These are phyloP conservation scores for Sternotherus odoratus DNA, from an alignment of 2,797 vertebrate genomes.

Conservation along the genomic window DNA sequence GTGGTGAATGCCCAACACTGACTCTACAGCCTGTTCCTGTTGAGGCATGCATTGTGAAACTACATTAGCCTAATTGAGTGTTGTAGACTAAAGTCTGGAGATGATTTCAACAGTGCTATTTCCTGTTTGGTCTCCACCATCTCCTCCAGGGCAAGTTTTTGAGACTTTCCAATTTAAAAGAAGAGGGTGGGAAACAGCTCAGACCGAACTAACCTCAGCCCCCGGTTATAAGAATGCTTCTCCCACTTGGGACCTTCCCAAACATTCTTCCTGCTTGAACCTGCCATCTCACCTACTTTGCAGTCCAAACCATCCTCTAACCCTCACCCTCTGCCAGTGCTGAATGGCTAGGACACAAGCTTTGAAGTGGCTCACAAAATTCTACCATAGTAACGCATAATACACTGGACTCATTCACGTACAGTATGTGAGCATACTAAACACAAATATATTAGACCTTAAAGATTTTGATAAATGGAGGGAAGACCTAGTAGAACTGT, in stretches of 20 bases:
- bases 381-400: not conserved
- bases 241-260: not conserved
- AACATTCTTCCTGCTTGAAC: not conserved
- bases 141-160: accelerated
- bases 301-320: not conserved
- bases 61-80: not conserved
- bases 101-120: not conserved
- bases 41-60: not conserved
- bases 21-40: not conserved
- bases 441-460: not conserved
- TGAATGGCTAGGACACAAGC: not conserved
- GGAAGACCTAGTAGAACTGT: not conserved
- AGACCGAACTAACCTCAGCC: not conserved
- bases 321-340: not conserved
- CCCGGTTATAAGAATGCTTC: not conserved
- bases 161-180: not conserved
- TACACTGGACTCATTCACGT: not conserved
- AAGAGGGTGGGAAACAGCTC: not conserved
- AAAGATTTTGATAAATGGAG: not conserved
- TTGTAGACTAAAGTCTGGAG: not conserved
- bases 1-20: not conserved
- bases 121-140: not conserved
- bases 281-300: not conserved
- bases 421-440: not conserved
- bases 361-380: not conserved